Percentiles rank a stretch among this genome's conserved stretches.
These are phyloP conservation scores for Acrossocheilus fasciatus DNA, from an alignment of 2,797 vertebrate genomes.

Conservation along the genomic window DNA sequence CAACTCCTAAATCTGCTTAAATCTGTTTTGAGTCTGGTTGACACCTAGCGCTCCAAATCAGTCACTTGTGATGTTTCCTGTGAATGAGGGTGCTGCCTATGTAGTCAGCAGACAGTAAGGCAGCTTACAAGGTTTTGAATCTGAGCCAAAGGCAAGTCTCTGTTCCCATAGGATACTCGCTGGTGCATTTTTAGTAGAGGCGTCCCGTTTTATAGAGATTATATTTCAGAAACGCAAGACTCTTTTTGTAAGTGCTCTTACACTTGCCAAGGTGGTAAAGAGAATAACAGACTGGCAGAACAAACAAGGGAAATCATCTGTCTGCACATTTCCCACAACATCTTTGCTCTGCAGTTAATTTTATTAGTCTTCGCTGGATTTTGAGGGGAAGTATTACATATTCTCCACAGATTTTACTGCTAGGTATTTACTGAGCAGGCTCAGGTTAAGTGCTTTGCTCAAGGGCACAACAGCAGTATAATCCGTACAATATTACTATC, in stretches of 20 bases:
- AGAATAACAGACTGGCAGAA: conserved; percentile 24
- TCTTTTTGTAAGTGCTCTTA: conserved; percentile 15
- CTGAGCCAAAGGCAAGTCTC: neutral
- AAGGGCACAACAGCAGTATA: conserved; percentile 46
- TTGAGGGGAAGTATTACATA: neutral
- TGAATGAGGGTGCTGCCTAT: neutral
- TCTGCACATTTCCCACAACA: conserved; percentile 14
- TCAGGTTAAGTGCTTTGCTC: conserved; percentile 53
- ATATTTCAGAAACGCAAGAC: conserved; percentile 29
- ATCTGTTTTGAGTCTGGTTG: neutral
- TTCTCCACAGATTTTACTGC: conserved; percentile 27
- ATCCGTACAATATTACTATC: conserved; percentile 52
- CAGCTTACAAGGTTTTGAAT: conserved; percentile 5
- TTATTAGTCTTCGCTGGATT: conserved; percentile 40
- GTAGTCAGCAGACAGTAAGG: neutral
- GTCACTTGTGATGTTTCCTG: neutral
- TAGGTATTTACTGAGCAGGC: conserved; percentile 10
- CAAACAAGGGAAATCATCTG: conserved; percentile 15
- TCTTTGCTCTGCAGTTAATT: conserved; percentile 22
- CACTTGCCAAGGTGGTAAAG: conserved; percentile 32
- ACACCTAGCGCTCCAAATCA: neutral
- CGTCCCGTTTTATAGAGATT: conserved; percentile 23
- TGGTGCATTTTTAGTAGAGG: neutral
- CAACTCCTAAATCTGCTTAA: neutral
- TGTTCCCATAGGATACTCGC: neutral